A percentile compares a stretch with the other conserved stretches of the same genome.
phyloP scores from a whole-genome alignment of 2,113 vertebrate genomes.

The Okapia johnstoni region DNA sequence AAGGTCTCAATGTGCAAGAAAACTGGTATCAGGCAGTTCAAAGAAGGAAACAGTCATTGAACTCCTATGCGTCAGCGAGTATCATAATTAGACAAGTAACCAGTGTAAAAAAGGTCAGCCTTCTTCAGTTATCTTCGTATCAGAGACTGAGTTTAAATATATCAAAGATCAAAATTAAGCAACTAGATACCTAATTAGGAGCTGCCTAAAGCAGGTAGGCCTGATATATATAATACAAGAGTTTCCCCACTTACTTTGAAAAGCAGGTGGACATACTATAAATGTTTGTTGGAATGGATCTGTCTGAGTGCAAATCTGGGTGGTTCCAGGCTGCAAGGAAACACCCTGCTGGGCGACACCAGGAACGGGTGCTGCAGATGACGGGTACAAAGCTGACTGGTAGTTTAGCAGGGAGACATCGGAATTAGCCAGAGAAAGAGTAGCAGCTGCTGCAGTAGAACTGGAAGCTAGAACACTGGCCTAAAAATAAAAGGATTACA shows the following conservation, averaged over 20 bases:
- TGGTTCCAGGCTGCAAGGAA: conserved; percentile 91
- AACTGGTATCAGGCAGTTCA: neutral
- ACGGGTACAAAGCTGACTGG: conserved; percentile 94
- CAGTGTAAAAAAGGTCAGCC: neutral
- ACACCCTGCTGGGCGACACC: conserved; percentile 93
- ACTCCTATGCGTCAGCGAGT: neutral
- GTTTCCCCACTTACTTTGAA: conserved; percentile 88
- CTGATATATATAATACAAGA: neutral
- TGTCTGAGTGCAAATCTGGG: conserved; percentile 94
- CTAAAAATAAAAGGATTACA: conserved; percentile 62
- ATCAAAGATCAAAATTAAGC: conserved; percentile 21
- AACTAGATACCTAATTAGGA: neutral
- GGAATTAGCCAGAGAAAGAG: conserved; percentile 92
- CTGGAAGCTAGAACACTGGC: conserved; percentile 86
- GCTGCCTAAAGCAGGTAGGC: neutral
- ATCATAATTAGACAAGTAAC: neutral
- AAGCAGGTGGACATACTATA: conserved; percentile 96
- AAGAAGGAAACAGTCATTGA: neutral
- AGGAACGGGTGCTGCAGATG: conserved; percentile 94
- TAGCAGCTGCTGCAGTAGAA: conserved; percentile 90
- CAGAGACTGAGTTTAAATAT: conserved; percentile 19
- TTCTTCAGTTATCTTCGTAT: neutral
- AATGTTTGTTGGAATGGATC: conserved; percentile 98
- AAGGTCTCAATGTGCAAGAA: conserved; percentile 18
- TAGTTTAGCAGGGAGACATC: conserved; percentile 95